A percentile compares a stretch with the other conserved stretches of the same genome.
These are phyloP conservation scores for Galemys pyrenaicus DNA, from an alignment of 2,113 vertebrate species.

Conservation along the genomic window DNA sequence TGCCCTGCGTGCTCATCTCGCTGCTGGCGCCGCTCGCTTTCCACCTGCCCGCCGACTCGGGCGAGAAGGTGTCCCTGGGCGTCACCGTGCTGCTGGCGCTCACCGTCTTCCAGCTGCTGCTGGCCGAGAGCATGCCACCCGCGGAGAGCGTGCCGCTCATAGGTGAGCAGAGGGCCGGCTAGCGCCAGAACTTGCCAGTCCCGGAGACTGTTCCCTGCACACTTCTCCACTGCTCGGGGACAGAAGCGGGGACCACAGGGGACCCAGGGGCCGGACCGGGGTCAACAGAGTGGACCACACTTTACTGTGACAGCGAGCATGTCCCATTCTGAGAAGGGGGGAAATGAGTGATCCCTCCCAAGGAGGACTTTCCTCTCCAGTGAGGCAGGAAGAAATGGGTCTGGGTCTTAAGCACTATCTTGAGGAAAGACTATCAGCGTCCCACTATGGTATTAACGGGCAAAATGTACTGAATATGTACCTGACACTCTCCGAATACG, in stretches of 20 bases:
- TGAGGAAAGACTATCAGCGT: neutral
- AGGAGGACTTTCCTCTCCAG: neutral
- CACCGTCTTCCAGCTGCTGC: constrained; percentile 94
- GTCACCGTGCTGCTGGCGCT: constrained; percentile 95
- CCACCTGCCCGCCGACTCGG: constrained; percentile 93
- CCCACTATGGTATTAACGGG: neutral
- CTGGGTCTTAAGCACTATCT: neutral
- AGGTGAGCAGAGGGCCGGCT: constrained; percentile 83
- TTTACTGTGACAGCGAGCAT: rapidly evolving
- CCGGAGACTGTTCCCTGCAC: too few species aligned
- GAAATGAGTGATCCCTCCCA: neutral
- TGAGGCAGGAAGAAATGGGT: neutral
- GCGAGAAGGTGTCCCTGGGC: constrained; percentile 94
- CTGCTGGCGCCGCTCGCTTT: constrained; percentile 93
- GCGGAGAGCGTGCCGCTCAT: constrained; percentile 94
- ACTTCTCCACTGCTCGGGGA: rapidly evolving
- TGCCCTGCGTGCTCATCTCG: constrained; percentile 95
- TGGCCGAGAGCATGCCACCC: constrained; percentile 95
- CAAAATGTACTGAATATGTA: neutral
- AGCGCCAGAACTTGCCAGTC: too few species aligned
- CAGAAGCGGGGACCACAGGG: too few species aligned
- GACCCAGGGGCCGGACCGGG: rapidly evolving
- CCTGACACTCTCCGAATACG: neutral
- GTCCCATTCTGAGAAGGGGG: neutral
- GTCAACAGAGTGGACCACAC: rapidly evolving